phyloP scores from a whole-genome alignment of 2,113 vertebrate species.

The Corythornis vintsioides region DNA sequence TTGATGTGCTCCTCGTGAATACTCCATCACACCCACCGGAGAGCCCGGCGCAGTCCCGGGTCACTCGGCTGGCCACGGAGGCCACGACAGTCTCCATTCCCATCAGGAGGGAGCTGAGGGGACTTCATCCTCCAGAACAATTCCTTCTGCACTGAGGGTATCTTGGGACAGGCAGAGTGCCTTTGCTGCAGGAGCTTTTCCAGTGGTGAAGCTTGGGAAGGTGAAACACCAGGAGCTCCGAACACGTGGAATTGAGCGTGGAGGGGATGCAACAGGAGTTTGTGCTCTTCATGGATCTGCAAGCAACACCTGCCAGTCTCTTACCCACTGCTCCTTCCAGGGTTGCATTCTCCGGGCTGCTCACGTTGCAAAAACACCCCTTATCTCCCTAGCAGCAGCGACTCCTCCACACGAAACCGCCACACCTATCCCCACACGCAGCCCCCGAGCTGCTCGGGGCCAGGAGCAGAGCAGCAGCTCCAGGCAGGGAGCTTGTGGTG shows the following conservation, averaged over 20 bases:
- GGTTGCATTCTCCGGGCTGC: rapidly evolving
- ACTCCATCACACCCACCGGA: not conserved
- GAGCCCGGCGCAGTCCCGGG: not conserved
- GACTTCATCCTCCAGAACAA: not conserved
- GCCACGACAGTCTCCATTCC: not conserved
- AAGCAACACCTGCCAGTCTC: not conserved
- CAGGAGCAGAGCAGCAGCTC: not conserved
- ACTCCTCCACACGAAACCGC: not conserved
- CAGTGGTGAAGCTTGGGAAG: not conserved
- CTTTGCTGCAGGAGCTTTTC: not conserved
- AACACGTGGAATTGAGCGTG: rapidly evolving
- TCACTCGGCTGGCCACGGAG: not conserved
- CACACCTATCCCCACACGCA: not conserved
- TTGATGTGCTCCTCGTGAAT: not conserved
- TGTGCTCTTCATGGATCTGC: not conserved
- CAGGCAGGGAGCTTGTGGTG: not conserved
- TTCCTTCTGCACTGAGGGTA: not conserved
- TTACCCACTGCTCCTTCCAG: not conserved
- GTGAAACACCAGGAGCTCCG: not conserved
- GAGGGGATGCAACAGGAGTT: not conserved
- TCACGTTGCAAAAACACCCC: not conserved
- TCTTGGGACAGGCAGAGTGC: not conserved
- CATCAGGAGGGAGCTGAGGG: not conserved
- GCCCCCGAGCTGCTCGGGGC: not conserved
- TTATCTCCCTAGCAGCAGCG: not conserved